Percentiles rank a stretch among this genome's conserved stretches.
Conservation (phyloP, 2,888 invertebrate genomes). For the Sipunculus nudus region DNA sequence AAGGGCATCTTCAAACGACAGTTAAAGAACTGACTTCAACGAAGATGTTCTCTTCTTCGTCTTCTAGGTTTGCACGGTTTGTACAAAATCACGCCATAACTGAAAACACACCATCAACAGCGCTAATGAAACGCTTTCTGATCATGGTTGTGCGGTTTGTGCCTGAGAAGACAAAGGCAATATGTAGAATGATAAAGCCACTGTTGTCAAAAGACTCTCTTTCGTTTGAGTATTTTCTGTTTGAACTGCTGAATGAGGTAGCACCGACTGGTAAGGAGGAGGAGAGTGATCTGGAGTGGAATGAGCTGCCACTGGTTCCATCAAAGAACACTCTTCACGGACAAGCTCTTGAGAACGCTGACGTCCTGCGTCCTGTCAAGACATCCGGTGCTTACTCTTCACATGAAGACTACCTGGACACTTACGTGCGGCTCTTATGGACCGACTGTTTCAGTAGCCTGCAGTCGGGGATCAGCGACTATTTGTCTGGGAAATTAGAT, state of each 20-base stretch:
- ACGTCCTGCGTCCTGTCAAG: not conserved
- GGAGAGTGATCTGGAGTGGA: constrained; percentile 17
- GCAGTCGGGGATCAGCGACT: constrained; percentile 6
- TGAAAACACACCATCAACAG: no score
- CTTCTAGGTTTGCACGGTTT: no score
- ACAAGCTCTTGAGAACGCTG: not conserved
- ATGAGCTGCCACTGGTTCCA: constrained; percentile 25
- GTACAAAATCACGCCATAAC: no score
- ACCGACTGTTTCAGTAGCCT: constrained; percentile 27
- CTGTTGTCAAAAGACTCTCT: not conserved
- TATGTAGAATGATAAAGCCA: not conserved
- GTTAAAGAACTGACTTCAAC: no score
- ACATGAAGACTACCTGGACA: constrained; percentile 23
- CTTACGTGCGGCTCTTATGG: constrained; percentile 27
- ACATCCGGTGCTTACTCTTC: constrained; percentile 17
- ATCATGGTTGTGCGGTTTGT: not conserved
- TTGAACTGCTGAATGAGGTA: constrained; percentile 9
- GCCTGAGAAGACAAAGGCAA: not conserved
- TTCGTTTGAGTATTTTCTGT: constrained; percentile 10
- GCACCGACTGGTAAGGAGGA: not conserved
- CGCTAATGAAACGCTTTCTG: constrained; percentile 1
- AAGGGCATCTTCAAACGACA: no score
- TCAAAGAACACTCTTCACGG: constrained; percentile 10
- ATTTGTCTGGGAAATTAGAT: constrained; percentile 20
- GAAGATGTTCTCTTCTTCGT: no score